These are phyloP conservation scores for Ctenomys sociabilis DNA, from an alignment of 2,113 vertebrate genomes.

Conservation along the genomic window DNA sequence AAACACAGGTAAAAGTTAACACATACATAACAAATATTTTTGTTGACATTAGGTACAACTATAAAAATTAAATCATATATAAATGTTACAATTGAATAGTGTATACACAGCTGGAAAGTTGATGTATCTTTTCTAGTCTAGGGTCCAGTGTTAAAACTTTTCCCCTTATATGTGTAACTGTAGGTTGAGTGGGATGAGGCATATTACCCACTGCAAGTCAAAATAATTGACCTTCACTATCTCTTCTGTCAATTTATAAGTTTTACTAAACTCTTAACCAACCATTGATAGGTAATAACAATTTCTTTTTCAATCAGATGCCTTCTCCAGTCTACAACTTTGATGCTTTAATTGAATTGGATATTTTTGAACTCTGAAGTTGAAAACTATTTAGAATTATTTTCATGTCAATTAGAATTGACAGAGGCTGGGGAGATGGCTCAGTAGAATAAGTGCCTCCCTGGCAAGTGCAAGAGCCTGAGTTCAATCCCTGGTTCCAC, in stretches of 20 bases:
- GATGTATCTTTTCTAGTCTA: not conserved
- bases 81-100: not conserved
- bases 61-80: not conserved
- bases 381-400: slow-evolving; percentile 20
- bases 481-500: too few species aligned
- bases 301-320: not conserved
- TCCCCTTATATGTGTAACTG: not conserved
- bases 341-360: slow-evolving; percentile 30
- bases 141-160: not conserved
- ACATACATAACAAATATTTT: not conserved
- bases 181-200: not conserved
- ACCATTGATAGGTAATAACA: not conserved
- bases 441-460: too few species aligned
- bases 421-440: too few species aligned
- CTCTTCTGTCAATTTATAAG: slow-evolving; percentile 6
- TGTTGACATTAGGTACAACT: not conserved
- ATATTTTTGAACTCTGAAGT: slow-evolving; percentile 20
- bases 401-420: not conserved
- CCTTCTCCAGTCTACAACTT: not conserved
- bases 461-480: too few species aligned
- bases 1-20: not conserved
- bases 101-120: not conserved
- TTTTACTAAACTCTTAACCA: not conserved
- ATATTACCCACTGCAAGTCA: not conserved
- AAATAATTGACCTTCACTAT: slow-evolving; percentile 34